Evolutionary conservation across 2,797 vertebrate genomes (phyloP), one percentile per base, ranked within the genome.

Genomic region (Cercopithecus hamlyni): DNA sequence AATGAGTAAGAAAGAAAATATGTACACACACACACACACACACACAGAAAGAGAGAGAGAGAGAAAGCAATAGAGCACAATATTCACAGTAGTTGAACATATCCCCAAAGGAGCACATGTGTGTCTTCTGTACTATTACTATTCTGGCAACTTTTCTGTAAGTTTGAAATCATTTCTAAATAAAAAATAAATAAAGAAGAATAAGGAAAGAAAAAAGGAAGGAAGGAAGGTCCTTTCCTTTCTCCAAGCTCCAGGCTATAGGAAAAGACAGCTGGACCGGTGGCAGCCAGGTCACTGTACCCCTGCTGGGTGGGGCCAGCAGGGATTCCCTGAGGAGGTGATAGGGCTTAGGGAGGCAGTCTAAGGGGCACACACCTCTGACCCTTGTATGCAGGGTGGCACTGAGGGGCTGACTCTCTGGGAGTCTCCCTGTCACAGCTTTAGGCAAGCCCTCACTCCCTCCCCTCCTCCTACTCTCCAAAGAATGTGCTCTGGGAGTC

Each of bases 101-200:
- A 45, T 10, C 4, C 50, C 24, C 39, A 70, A 87, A 83, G 80
- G 15, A 17, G 17, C 41, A 73, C 39, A 39, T 33, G 48, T 15
- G 8, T 61, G 20, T 52, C 75, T 76, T 33, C 70, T 36, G 39
- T 87, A 55, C 14, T 79, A 80, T 76, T 88, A 64, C 83, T 95
- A 95, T 81, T 90, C 90, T 80, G 67, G 72, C 55, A 92, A 86
- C 26, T 84, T 84, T 89, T 90, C 82, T 70, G 14, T 88, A 93
- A 86, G 41, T 95, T 94, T 88, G 11, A 86, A 88, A 79, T 94
- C 80, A 84, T 87, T 96, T 72, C 11, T 76, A 89, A 94, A 80
- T 61, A 90, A 81, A 87, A 88, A 94, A 22, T 50, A 64, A 75
- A 67, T 13, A 43, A 95, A 88, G 3, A 70, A 26, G 17, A 36